Percentiles rank a stretch among this genome's conserved stretches.
Evolutionary conservation across 2,113 vertebrate species (phyloP).

Genomic region (Scopus umbretta): DNA sequence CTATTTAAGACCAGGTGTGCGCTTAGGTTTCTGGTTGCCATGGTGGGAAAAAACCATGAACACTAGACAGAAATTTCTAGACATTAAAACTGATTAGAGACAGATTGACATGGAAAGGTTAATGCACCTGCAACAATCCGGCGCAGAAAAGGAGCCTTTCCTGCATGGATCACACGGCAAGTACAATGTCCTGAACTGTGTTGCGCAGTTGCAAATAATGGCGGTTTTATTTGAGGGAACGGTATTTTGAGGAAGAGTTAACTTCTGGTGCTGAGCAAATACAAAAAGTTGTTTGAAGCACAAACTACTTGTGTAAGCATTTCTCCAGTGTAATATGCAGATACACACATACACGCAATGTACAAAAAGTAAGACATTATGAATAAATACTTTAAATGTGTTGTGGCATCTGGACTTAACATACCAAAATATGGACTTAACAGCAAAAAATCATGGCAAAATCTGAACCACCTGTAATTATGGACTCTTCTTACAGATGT

Average conservation of each 20-base stretch:
- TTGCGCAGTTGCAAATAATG: not conserved
- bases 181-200: not conserved
- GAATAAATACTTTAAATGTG: constrained; percentile 20
- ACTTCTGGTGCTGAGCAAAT: not conserved
- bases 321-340: constrained; percentile 22
- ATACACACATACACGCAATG: not conserved
- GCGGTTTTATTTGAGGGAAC: not conserved
- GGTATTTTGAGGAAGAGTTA: not conserved
- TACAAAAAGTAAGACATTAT: constrained; percentile 4
- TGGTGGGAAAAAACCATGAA: not conserved
- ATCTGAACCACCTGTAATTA: not conserved
- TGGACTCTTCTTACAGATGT: not conserved
- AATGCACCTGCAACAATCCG: not conserved
- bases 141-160: not conserved
- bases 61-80: not conserved
- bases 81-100: not conserved
- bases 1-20: not conserved
- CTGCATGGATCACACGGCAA: not conserved
- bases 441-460: constrained; percentile 3
- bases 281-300: not conserved
- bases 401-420: not conserved
- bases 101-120: not conserved
- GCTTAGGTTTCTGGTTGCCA: not conserved
- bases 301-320: constrained; percentile 24
- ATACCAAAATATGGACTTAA: too few relatives aligned